Conservation (phyloP, 2,888 invertebrate genomes). For the Lithosia quadra region DNA sequence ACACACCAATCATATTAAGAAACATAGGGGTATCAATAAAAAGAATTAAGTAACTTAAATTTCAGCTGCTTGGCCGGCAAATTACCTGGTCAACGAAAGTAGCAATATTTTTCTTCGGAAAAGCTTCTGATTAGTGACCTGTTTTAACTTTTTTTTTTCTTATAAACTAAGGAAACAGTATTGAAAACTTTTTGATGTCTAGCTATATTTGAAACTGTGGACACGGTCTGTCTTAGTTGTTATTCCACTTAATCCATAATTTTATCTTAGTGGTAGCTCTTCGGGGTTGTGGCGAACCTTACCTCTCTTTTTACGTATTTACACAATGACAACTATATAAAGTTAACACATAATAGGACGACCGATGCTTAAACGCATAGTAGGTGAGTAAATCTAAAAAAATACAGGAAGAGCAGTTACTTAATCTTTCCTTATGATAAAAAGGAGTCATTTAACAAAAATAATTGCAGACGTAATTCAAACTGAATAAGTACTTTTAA, state of each 20-base stretch:
- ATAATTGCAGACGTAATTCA: slow-evolving; percentile 33
- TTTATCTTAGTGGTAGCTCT: not conserved
- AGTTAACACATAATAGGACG: too few species aligned
- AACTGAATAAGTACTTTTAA: slow-evolving; percentile 28
- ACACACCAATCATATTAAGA: slow-evolving; percentile 63
- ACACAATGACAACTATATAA: not conserved
- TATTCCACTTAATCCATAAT: not conserved
- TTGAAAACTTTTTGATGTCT: not conserved
- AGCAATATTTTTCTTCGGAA: not conserved
- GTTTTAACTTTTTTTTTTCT: not conserved
- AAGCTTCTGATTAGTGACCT: not conserved
- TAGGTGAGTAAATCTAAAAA: not conserved
- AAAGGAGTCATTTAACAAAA: slow-evolving; percentile 23
- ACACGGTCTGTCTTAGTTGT: not conserved
- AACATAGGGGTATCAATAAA: slow-evolving; percentile 71
- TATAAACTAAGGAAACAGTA: not conserved
- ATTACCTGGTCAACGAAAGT: not conserved
- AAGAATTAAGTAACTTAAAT: slow-evolving; percentile 34
- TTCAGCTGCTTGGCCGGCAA: not conserved
- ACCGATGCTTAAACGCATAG: too few species aligned
- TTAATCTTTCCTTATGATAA: not conserved
- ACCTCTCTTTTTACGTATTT: not conserved
- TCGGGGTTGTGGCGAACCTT: not conserved
- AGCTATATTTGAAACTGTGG: not conserved
- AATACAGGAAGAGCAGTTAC: not conserved